A percentile compares a stretch with the other conserved stretches of the same genome.
phyloP scores from a whole-genome alignment of 2,888 invertebrate genomes.

The Sesia apiformis region DNA sequence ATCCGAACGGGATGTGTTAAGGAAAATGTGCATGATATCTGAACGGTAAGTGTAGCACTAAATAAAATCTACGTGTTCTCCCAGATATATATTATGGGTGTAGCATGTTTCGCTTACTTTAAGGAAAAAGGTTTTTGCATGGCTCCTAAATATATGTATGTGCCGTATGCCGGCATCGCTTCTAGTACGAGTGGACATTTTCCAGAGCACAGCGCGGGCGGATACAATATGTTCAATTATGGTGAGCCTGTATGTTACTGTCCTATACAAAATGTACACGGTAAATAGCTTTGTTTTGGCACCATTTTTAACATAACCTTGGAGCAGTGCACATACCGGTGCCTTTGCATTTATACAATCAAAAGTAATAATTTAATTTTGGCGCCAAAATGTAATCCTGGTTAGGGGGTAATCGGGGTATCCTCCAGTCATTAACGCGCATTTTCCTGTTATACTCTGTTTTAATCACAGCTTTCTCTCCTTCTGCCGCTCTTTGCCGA shows the following conservation, averaged over 20 bases:
- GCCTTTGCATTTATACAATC: not conserved
- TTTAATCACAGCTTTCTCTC: slow-evolving; percentile 35
- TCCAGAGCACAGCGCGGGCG: slow-evolving; percentile 57
- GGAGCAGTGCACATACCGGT: not conserved
- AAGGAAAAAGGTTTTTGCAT: slow-evolving; percentile 9
- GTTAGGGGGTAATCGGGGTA: slow-evolving; percentile 21
- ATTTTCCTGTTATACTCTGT: slow-evolving; percentile 8
- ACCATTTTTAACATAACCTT: slow-evolving; percentile 14
- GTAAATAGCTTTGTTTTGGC: slow-evolving; percentile 33
- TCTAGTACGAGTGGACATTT: slow-evolving; percentile 25
- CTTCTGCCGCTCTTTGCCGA: slow-evolving; percentile 26
- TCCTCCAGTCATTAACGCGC: slow-evolving; percentile 57
- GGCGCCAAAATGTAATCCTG: slow-evolving; percentile 5
- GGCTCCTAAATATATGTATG: slow-evolving; percentile 10
- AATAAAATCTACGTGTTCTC: slow-evolving; percentile 15
- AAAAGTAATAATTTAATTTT: not conserved
- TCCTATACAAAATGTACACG: slow-evolving; percentile 36
- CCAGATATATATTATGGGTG: slow-evolving; percentile 7
- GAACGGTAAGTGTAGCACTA: slow-evolving; percentile 48
- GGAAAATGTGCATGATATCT: slow-evolving; percentile 58
- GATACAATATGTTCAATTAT: slow-evolving; percentile 25
- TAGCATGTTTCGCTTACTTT: slow-evolving; percentile 8
- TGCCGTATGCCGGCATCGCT: slow-evolving; percentile 18
- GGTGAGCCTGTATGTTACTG: slow-evolving; percentile 27
- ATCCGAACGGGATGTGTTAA: slow-evolving; percentile 61